These are phyloP conservation scores for Coenonympha arcania DNA, from an alignment of 2,888 invertebrate species.

Conservation along the genomic window DNA sequence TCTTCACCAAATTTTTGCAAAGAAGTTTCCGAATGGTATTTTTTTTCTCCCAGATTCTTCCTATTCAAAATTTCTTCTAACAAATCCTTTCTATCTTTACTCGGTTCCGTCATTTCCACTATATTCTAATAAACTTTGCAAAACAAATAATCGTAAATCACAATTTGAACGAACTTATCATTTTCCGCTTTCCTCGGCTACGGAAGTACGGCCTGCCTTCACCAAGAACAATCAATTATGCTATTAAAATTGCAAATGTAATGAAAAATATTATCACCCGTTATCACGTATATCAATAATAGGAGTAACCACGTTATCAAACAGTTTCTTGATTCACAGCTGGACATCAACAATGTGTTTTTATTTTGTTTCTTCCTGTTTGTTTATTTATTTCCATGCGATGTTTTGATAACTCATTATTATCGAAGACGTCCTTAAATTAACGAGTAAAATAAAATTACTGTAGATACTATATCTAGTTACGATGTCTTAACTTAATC, in stretches of 20 bases:
- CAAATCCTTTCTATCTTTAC: slow-evolving; percentile 39
- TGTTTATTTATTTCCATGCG: background rate
- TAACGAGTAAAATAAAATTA: background rate
- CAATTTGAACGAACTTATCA: slow-evolving; percentile 19
- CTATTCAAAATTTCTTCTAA: slow-evolving; percentile 52
- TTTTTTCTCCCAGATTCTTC: slow-evolving; percentile 55
- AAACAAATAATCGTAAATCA: background rate
- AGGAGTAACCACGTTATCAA: slow-evolving; percentile 44
- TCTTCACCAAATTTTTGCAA: slow-evolving; percentile 53
- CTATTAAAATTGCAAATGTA: slow-evolving; percentile 60
- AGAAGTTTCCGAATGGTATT: slow-evolving; percentile 63
- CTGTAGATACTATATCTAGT: background rate
- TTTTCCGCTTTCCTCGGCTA: slow-evolving; percentile 7
- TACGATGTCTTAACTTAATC: too few relatives aligned
- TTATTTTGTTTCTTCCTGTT: background rate
- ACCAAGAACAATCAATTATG: slow-evolving; percentile 36
- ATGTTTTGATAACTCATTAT: background rate
- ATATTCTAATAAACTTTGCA: background rate
- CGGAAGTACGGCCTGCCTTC: slow-evolving; percentile 10
- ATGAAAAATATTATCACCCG: slow-evolving; percentile 48
- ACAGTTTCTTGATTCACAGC: slow-evolving; percentile 27
- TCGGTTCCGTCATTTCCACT: slow-evolving; percentile 42
- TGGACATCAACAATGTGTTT: background rate
- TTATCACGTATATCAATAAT: slow-evolving; percentile 43
- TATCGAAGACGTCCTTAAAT: background rate